A percentile compares a stretch with the other conserved stretches of the same genome.
Evolutionary conservation across 2,797 vertebrate species (phyloP).

Genomic region (Lycodopsis pacificus): DNA sequence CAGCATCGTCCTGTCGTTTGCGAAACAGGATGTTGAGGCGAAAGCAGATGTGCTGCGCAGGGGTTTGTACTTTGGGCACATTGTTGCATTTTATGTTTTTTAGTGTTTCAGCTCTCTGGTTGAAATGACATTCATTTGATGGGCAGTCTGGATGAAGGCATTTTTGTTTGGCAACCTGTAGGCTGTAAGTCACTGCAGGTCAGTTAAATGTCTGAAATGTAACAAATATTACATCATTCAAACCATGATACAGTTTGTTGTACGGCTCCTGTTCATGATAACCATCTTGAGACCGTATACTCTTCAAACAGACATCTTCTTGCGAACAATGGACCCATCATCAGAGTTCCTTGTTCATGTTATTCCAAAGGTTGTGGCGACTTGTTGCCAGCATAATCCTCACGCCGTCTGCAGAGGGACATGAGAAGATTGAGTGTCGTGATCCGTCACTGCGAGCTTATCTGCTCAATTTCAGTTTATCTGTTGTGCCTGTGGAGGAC

Average conservation of each 20-base stretch:
- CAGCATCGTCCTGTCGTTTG: conserved; percentile 70
- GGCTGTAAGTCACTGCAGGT: neutral
- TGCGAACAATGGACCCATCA: neutral
- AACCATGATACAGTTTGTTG: neutral
- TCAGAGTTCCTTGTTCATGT: conserved; percentile 23
- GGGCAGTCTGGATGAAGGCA: neutral
- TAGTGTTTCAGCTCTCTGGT: neutral
- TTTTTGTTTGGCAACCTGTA: neutral
- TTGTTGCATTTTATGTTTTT: neutral
- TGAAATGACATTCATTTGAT: neutral
- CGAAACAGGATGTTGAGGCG: conserved; percentile 79
- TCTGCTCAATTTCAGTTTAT: conserved; percentile 36
- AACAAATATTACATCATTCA: neutral
- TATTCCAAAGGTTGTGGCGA: conserved; percentile 27
- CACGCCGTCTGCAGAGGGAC: conserved; percentile 40
- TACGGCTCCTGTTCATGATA: neutral
- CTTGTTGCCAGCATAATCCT: conserved; percentile 42
- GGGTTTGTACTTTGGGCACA: conserved; percentile 13
- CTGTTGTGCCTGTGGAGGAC: neutral
- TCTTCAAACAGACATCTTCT: neutral
- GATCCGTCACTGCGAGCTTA: conserved; percentile 44
- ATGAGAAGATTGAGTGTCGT: conserved; percentile 36
- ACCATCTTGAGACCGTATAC: neutral
- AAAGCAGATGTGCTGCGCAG: conserved; percentile 8
- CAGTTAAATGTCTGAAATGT: neutral